A percentile compares a stretch with the other conserved stretches of the same genome.
Conservation (phyloP, 2,888 invertebrate genomes). For the Leptarthrus brevirostris region DNA sequence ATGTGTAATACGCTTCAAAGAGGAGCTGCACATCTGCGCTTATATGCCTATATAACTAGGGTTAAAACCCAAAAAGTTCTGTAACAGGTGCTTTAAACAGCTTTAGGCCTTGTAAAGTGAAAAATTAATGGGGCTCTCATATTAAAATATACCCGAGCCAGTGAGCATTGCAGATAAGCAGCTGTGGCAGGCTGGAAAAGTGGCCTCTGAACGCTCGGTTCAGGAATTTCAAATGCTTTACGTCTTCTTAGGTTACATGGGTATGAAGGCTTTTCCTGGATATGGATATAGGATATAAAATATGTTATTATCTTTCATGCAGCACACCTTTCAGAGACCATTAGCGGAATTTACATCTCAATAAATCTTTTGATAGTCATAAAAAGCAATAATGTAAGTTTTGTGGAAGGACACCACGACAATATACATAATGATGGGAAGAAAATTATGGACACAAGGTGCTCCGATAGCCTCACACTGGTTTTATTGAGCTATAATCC, state of each 20-base stretch:
- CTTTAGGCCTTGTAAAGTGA: slow-evolving; percentile 17
- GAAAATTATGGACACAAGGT: not conserved
- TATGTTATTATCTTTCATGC: slow-evolving; percentile 26
- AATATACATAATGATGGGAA: slow-evolving; percentile 13
- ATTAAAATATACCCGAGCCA: slow-evolving; percentile 28
- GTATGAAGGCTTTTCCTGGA: not conserved
- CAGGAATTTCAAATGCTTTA: slow-evolving; percentile 27
- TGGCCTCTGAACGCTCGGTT: slow-evolving; percentile 2
- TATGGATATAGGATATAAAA: slow-evolving; percentile 4
- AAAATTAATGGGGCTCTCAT: slow-evolving; percentile 33
- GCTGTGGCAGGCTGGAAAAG: slow-evolving; percentile 17
- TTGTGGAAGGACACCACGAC: not conserved
- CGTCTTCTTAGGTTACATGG: slow-evolving; percentile 6
- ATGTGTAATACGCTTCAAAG: slow-evolving; percentile 12
- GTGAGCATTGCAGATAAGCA: slow-evolving; percentile 24
- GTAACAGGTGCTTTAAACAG: slow-evolving; percentile 37
- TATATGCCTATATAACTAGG: slow-evolving; percentile 20
- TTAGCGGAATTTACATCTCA: slow-evolving; percentile 51
- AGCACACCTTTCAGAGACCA: slow-evolving; percentile 33
- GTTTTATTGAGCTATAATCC: no score
- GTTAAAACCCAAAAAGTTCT: slow-evolving; percentile 41
- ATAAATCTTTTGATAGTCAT: slow-evolving; percentile 41
- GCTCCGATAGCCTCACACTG: no score
- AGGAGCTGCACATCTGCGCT: slow-evolving; percentile 10
- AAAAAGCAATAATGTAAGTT: slow-evolving; percentile 50